These are phyloP conservation scores for Oncorhynchus clarkii DNA, from an alignment of 2,113 vertebrate species.

Conservation along the genomic window DNA sequence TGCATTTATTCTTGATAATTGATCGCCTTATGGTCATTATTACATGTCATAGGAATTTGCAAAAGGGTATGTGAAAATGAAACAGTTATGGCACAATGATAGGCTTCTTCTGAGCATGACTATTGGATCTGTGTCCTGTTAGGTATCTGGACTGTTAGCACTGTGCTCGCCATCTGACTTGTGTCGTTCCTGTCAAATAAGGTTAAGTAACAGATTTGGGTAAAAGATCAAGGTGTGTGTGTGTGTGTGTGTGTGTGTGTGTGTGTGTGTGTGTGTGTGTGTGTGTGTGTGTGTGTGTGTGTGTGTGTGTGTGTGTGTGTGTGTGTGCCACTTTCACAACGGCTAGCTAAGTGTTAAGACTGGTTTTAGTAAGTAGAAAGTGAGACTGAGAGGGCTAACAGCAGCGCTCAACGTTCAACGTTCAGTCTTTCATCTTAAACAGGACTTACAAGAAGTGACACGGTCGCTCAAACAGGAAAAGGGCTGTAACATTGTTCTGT, in stretches of 20 bases:
- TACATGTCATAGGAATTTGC: neutral
- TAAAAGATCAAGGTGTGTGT: neutral
- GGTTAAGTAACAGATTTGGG: conserved; percentile 25
- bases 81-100: conserved; percentile 2
- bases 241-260: neutral
- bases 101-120: conserved; percentile 39
- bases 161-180: conserved; percentile 35
- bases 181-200: conserved; percentile 57
- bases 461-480: conserved; percentile 64
- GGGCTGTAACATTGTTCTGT: conserved; percentile 42
- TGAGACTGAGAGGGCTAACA: conserved; percentile 56
- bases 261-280: neutral
- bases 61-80: neutral
- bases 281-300: neutral
- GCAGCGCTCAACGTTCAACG: conserved; percentile 29
- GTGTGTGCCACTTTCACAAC: conserved; percentile 34
- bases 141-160: neutral
- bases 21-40: neutral
- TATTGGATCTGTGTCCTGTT: conserved; percentile 9
- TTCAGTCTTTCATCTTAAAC: conserved; percentile 47
- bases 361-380: conserved; percentile 26
- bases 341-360: conserved; percentile 15
- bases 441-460: conserved; percentile 71
- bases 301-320: neutral
- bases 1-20: neutral